Evolutionary conservation across 1,140 invertebrate genomes (phyloP).

Genomic region (Cecropterus lyciades): DNA sequence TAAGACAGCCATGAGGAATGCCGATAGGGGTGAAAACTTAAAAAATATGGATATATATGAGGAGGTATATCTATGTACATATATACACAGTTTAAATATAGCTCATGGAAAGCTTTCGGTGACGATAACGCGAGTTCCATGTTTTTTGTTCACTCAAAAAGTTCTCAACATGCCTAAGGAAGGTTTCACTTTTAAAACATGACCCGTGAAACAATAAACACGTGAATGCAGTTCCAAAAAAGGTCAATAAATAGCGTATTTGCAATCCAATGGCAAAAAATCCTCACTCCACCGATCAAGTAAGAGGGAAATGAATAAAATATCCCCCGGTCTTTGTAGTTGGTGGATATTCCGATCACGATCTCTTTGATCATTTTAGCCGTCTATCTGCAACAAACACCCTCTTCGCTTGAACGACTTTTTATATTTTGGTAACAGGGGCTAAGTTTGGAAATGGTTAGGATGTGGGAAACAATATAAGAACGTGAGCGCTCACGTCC

Average conservation of each 20-base stretch:
- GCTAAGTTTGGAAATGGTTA: constrained; percentile 2
- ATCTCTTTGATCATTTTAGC: constrained; percentile 33
- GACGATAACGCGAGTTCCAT: no score
- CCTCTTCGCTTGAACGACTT: constrained; percentile 13
- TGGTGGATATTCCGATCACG: constrained; percentile 32
- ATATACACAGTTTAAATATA: no score
- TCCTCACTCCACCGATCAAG: constrained; percentile 16
- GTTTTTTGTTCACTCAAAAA: no score
- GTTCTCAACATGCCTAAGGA: no score
- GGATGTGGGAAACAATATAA: not conserved
- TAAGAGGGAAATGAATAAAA: constrained; percentile 29
- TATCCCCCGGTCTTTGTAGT: constrained; percentile 17
- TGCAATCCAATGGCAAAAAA: constrained; percentile 21
- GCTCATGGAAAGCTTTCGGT: no score
- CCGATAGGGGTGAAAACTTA: no score
- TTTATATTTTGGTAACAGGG: constrained; percentile 21
- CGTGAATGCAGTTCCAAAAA: no score
- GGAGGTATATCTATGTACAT: no score
- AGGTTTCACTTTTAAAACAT: no score
- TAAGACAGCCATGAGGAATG: no score
- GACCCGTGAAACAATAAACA: no score
- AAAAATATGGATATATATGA: no score
- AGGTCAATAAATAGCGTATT: not conserved
- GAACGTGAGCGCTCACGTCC: not conserved
- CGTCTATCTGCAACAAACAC: constrained; percentile 30